Evolutionary conservation across 2,797 vertebrate genomes (phyloP), one percentile per base, ranked within the genome.

Genomic region (Syncerus caffer): DNA sequence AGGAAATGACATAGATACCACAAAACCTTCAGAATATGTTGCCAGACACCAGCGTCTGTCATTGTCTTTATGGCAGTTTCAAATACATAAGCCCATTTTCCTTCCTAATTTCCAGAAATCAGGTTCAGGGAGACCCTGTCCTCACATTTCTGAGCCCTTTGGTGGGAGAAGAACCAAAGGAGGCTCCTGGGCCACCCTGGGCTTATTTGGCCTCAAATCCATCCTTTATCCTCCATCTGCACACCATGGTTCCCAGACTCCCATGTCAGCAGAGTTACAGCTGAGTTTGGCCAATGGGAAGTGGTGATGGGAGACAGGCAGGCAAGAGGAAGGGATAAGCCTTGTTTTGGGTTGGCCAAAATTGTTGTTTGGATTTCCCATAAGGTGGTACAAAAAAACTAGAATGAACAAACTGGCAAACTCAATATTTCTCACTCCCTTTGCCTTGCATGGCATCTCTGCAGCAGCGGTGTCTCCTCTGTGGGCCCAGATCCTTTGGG

Each of bases 381-480:
- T 8, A 15, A 42, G 38, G 23, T 74, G 71, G 71, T 45, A 45
- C 23, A 42, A 12, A 27, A 45, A 74, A 74, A 14, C 23, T 6
- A 1, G 71, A 74, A 7, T 8, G 23, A 38, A 74, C 23, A 74
- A 45, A 27, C 38, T 25, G 38, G 71, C 13, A 45, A 27, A 42
- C 71, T 74, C 71, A 42, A 2, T 1, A 6, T 76, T 58, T 42
- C 23, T 15, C 64, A 27, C 17, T 25, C 51, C 42, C 6, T 42
- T 62, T 45, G 64, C 47, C 19, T 64, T 2, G 17, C 0, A 1
- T 14, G 42, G 14, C 29, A 53, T 64, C 60, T 76, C 55, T 51
- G 21, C 1, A 17, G 6, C 2, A 7, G 16, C 12, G 0, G 1
- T 31, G 3, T 93, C 23, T 67, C 83, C 17, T 84, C 3, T 67